Evolutionary conservation across 1,140 invertebrate species (phyloP).

Genomic region (Drosophila varians): DNA sequence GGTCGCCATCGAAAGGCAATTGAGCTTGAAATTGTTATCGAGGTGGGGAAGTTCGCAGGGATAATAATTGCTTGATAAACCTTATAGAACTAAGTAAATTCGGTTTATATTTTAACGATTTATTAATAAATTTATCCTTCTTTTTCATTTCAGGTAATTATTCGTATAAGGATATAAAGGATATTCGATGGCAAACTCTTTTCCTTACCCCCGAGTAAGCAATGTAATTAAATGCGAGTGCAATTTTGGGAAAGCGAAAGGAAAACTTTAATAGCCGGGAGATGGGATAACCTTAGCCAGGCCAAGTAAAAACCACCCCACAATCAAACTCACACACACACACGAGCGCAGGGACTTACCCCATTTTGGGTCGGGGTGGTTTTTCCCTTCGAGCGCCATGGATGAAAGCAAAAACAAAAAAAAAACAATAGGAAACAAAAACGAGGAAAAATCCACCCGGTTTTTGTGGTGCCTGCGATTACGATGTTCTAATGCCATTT

Average conservation of each 20-base stretch:
- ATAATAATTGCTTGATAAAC: neutral
- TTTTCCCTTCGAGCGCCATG: slow-evolving; percentile 57
- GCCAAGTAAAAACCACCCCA: slow-evolving; percentile 62
- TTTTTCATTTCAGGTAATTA: slow-evolving; percentile 58
- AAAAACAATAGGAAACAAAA: slow-evolving; percentile 24
- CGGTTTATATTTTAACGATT: neutral
- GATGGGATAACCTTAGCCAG: slow-evolving; percentile 31
- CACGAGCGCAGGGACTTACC: slow-evolving; percentile 45
- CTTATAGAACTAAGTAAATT: neutral
- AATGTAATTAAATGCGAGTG: slow-evolving; percentile 63
- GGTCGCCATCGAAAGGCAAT: slow-evolving; percentile 32
- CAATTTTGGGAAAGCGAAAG: slow-evolving; percentile 39
- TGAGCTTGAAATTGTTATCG: slow-evolving; percentile 53
- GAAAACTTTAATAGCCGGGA: slow-evolving; percentile 56
- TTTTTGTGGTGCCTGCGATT: slow-evolving; percentile 61
- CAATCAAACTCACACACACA: slow-evolving; percentile 15
- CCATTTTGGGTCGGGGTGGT: slow-evolving; percentile 68
- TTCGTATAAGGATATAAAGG: neutral
- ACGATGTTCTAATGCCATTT: slow-evolving; percentile 77
- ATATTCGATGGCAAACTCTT: slow-evolving; percentile 26
- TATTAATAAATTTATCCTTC: neutral
- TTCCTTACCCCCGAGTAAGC: slow-evolving; percentile 1
- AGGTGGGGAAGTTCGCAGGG: neutral
- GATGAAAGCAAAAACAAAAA: slow-evolving; percentile 32
- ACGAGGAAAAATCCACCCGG: slow-evolving; percentile 73